phyloP scores from a whole-genome alignment of 1,140 invertebrate genomes.

The Drosophila ambigua region DNA sequence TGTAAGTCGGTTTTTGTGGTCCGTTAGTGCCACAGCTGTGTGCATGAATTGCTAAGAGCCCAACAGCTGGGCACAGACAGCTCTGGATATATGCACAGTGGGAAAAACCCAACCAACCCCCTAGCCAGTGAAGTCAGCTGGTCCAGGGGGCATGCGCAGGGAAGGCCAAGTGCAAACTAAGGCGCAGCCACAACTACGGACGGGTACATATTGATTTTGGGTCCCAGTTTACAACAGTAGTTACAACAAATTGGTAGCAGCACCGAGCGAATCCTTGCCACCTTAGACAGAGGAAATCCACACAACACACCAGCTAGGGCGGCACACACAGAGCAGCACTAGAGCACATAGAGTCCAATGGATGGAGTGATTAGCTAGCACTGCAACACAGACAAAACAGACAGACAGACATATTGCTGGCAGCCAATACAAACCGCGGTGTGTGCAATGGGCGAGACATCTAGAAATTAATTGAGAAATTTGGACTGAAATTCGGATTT shows the following conservation, averaged over 20 bases:
- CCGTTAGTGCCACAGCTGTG: slow-evolving; percentile 2
- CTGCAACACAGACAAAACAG: background rate
- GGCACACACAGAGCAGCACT: background rate
- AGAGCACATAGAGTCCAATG: slow-evolving; percentile 1
- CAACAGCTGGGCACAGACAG: background rate
- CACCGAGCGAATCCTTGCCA: background rate
- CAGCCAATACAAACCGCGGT: too few relatives aligned
- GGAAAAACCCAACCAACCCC: slow-evolving; percentile 5
- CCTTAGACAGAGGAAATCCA: background rate
- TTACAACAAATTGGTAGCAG: slow-evolving; percentile 26
- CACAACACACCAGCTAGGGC: too few relatives aligned
- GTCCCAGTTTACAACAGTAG: slow-evolving; percentile 28
- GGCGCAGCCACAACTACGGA: slow-evolving; percentile 19
- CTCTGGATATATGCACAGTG: too few relatives aligned
- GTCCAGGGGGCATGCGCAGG: slow-evolving; percentile 25
- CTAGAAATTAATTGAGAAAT: slow-evolving; percentile 17
- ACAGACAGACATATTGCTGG: too few relatives aligned
- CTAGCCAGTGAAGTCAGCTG: slow-evolving; percentile 20
- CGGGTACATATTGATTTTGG: slow-evolving; percentile 53
- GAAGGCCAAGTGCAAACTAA: background rate
- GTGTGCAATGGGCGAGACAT: background rate
- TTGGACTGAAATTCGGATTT: slow-evolving; percentile 3
- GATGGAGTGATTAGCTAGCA: slow-evolving; percentile 43
- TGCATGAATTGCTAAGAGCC: background rate
- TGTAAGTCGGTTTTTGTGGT: too few relatives aligned